phyloP scores from a whole-genome alignment of 2,888 invertebrate species.

The Dichetophora obliterata region DNA sequence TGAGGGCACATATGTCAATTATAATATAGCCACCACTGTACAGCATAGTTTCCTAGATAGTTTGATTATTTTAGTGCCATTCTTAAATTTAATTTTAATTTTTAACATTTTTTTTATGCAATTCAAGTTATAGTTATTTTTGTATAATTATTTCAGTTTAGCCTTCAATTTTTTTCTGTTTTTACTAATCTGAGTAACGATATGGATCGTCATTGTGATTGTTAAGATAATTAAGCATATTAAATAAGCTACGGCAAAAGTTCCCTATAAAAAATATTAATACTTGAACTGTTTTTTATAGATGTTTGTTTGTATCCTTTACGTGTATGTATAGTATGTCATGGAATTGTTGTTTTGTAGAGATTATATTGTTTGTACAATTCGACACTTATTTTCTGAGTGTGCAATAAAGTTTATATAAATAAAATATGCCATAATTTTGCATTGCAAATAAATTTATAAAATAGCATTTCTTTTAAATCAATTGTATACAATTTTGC shows the following conservation, averaged over 20 bases:
- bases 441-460: background rate
- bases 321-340: no score
- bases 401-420: background rate
- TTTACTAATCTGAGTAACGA: conserved; percentile 11
- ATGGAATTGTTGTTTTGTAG: no score
- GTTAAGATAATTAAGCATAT: background rate
- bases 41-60: background rate
- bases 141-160: no score
- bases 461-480: no score
- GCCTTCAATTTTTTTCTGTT: background rate
- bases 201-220: conserved; percentile 6
- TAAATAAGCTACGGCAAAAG: no score
- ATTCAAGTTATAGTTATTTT: background rate
- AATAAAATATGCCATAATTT: background rate
- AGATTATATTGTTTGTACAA: no score
- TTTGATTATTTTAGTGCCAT: no score
- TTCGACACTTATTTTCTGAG: no score
- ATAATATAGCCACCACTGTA: background rate
- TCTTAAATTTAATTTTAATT: background rate
- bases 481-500: no score
- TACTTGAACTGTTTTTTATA: no score
- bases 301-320: no score
- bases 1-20: conserved; percentile 29
- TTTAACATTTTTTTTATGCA: background rate
- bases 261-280: no score